A percentile compares a stretch with the other conserved stretches of the same genome.
Evolutionary conservation across 2,888 invertebrate species (phyloP).

Genomic region (Abrostola tripartita): DNA sequence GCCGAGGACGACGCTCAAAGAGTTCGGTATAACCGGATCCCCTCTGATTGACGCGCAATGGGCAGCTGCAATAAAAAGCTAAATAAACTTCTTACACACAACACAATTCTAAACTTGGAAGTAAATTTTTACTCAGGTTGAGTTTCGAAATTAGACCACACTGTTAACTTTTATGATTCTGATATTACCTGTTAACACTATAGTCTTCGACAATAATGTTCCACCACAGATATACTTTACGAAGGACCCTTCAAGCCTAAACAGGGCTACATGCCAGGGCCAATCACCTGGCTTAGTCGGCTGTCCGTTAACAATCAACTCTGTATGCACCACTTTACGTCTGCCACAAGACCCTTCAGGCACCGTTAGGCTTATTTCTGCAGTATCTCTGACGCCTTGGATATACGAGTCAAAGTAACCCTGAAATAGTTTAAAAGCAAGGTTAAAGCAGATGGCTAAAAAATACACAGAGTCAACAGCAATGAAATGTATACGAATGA

Average conservation of each 20-base stretch:
- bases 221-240: slow-evolving; percentile 76
- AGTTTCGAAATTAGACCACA: too few species aligned
- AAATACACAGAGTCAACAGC: too few species aligned
- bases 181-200: slow-evolving; percentile 72
- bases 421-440: slow-evolving; percentile 28
- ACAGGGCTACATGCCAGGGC: slow-evolving; percentile 80
- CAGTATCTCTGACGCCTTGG: slow-evolving; percentile 50
- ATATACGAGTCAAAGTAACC: slow-evolving; percentile 51
- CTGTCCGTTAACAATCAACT: slow-evolving; percentile 70
- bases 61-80: slow-evolving; percentile 59
- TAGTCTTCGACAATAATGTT: slow-evolving; percentile 67
- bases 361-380: slow-evolving; percentile 49
- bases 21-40: slow-evolving; percentile 60
- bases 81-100: neutral
- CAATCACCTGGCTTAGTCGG: slow-evolving; percentile 75
- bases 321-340: slow-evolving; percentile 66
- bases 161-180: too few species aligned
- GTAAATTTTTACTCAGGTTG: too few species aligned
- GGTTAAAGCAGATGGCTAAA: too few species aligned
- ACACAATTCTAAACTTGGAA: neutral
- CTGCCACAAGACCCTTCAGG: slow-evolving; percentile 66
- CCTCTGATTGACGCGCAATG: slow-evolving; percentile 68
- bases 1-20: slow-evolving; percentile 68
- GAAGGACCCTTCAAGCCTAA: slow-evolving; percentile 54
- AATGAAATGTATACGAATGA: too few species aligned